These are phyloP conservation scores for Pipistrellus nathusii DNA, from an alignment of 2,797 vertebrate genomes.

Conservation along the genomic window DNA sequence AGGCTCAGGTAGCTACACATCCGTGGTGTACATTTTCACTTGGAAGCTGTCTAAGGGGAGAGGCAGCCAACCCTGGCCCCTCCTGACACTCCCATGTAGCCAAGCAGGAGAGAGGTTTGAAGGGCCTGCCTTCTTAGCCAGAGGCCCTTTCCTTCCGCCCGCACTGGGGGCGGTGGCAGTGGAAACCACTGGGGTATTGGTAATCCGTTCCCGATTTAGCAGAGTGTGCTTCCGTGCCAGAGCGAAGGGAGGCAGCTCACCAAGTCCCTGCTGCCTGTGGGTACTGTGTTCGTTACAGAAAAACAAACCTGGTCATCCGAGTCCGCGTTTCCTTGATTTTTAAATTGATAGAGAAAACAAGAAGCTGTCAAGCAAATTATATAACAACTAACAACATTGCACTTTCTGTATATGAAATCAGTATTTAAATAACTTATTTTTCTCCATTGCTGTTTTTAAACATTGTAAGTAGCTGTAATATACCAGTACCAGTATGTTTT, in stretches of 20 bases:
- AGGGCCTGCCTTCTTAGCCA: slow-evolving; percentile 40
- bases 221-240: slow-evolving; percentile 78
- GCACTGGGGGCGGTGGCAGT: slow-evolving; percentile 56
- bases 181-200: slow-evolving; percentile 61
- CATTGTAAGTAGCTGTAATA: slow-evolving; percentile 99
- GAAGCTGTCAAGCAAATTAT: slow-evolving; percentile 91
- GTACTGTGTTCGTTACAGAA: slow-evolving; percentile 90
- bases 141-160: slow-evolving; percentile 61
- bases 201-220: slow-evolving; percentile 62
- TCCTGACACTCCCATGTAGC: slow-evolving; percentile 56
- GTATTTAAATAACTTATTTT: slow-evolving; percentile 99
- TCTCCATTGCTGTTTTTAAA: slow-evolving; percentile 94
- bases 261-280: slow-evolving; percentile 88
- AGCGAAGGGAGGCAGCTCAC: slow-evolving; percentile 87
- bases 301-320: slow-evolving; percentile 85
- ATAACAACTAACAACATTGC: slow-evolving; percentile 96
- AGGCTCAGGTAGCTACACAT: slow-evolving; percentile 80
- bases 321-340: slow-evolving; percentile 86
- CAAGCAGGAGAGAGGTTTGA: slow-evolving; percentile 26
- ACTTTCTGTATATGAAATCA: slow-evolving; percentile 99
- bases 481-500: slow-evolving; percentile 96
- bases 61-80: slow-evolving; percentile 71
- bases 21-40: slow-evolving; percentile 60
- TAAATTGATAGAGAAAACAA: slow-evolving; percentile 87
- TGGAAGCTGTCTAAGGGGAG: slow-evolving; percentile 77